A percentile compares a stretch with the other conserved stretches of the same genome.
phyloP scores from a whole-genome alignment of 2,797 vertebrate genomes.

The Anguilla pacifica region DNA sequence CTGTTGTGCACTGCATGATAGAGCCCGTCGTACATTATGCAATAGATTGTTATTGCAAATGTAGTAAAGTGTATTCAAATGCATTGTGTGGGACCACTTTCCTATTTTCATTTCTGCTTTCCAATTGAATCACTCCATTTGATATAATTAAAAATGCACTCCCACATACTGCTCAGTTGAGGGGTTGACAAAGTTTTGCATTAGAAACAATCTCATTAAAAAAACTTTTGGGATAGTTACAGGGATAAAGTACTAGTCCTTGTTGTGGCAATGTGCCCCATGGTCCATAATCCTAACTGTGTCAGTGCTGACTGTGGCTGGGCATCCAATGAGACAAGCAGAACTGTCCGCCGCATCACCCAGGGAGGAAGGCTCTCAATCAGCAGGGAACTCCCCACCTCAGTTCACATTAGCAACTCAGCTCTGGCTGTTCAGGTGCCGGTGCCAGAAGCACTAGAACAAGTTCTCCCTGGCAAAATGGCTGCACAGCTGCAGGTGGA shows the following conservation, averaged over 20 bases:
- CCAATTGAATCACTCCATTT: neutral
- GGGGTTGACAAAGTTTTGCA: neutral
- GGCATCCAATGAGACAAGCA: neutral
- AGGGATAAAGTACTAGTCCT: neutral
- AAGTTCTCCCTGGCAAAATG: neutral
- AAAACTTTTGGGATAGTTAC: slow-evolving; percentile 4
- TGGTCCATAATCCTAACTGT: neutral
- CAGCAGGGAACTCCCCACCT: neutral
- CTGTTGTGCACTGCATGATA: slow-evolving; percentile 34
- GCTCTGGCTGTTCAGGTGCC: neutral
- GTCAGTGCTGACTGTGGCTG: neutral
- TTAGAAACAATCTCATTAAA: neutral
- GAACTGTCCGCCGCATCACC: neutral
- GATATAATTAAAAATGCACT: neutral
- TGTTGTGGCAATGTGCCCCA: neutral
- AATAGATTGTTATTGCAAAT: slow-evolving; percentile 33
- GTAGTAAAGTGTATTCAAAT: slow-evolving; percentile 31
- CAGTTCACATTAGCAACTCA: neutral
- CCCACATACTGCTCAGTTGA: neutral
- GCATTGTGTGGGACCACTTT: slow-evolving; percentile 22
- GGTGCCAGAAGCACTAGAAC: neutral
- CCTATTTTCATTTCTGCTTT: neutral
- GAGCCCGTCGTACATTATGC: neutral
- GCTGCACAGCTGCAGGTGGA: neutral
- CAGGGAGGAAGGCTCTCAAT: neutral